Conservation (phyloP, 2,113 vertebrate species). For the Hemibagrus wyckioides region DNA sequence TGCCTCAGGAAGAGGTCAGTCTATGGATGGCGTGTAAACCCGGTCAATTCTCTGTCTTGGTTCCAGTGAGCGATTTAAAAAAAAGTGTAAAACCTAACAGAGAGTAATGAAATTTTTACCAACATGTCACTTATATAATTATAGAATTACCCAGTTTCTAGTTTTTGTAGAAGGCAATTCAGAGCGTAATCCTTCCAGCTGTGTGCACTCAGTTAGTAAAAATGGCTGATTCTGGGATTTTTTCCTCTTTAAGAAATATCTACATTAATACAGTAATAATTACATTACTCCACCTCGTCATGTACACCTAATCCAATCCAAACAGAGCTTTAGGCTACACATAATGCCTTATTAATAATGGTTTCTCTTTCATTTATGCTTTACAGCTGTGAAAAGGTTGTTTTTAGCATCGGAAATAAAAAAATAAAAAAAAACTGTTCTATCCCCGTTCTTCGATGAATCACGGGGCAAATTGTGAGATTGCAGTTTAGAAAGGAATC, state of each 20-base stretch:
- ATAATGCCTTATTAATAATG: neutral
- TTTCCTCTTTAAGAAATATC: too few relatives aligned
- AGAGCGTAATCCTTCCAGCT: neutral
- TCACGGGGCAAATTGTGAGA: neutral
- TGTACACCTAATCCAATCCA: constrained; percentile 16
- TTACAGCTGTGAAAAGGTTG: neutral
- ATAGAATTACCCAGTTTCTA: neutral
- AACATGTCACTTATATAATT: neutral
- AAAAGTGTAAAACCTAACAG: neutral
- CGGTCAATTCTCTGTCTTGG: neutral
- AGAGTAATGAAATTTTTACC: neutral
- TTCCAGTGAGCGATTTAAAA: too few relatives aligned
- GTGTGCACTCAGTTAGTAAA: neutral
- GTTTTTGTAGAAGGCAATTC: neutral
- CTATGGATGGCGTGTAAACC: neutral
- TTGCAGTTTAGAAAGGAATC: neutral
- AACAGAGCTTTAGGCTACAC: neutral
- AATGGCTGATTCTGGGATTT: too few relatives aligned
- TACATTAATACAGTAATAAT: neutral
- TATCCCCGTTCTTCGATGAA: neutral
- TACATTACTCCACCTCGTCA: neutral
- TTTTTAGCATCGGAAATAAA: neutral
- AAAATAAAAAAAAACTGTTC: neutral
- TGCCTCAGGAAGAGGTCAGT: too few relatives aligned
- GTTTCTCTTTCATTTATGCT: neutral